Conservation (phyloP, 2,113 vertebrate genomes). For the Tringa solitaria region DNA sequence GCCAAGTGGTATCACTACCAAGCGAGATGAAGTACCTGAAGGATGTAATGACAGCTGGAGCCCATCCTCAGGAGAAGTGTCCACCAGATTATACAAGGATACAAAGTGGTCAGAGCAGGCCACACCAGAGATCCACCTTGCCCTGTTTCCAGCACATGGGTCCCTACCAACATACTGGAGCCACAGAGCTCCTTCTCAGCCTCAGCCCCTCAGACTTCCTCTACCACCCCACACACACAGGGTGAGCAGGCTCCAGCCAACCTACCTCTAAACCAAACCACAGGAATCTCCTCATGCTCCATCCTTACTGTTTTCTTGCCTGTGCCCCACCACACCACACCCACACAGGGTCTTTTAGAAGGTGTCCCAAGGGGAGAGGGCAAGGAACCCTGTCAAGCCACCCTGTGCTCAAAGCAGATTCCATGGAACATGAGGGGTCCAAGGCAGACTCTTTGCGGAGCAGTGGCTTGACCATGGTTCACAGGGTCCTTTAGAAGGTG, state of each 20-base stretch:
- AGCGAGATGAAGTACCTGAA: background rate
- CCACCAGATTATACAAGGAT: background rate
- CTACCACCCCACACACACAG: background rate
- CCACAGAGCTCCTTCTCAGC: background rate
- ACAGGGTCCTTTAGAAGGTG: background rate
- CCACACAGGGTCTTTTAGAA: too few relatives aligned
- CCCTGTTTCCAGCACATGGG: background rate
- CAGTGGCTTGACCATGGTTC: too few relatives aligned
- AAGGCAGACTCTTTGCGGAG: background rate
- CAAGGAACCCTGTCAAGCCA: background rate
- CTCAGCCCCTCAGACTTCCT: background rate
- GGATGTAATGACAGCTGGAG: background rate
- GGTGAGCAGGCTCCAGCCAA: background rate
- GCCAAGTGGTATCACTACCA: background rate
- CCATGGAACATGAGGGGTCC: background rate
- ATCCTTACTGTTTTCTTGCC: background rate
- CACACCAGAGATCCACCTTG: background rate
- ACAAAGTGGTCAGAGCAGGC: background rate
- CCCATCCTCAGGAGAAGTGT: background rate
- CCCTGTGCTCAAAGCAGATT: background rate
- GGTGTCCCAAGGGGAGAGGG: background rate
- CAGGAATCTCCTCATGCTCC: background rate
- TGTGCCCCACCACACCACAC: background rate
- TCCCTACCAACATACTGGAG: background rate
- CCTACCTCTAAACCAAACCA: background rate